Base-by-base conservation (phyloP, 2,888 invertebrate genomes). In the Sarcophaga rosellei region DNA sequence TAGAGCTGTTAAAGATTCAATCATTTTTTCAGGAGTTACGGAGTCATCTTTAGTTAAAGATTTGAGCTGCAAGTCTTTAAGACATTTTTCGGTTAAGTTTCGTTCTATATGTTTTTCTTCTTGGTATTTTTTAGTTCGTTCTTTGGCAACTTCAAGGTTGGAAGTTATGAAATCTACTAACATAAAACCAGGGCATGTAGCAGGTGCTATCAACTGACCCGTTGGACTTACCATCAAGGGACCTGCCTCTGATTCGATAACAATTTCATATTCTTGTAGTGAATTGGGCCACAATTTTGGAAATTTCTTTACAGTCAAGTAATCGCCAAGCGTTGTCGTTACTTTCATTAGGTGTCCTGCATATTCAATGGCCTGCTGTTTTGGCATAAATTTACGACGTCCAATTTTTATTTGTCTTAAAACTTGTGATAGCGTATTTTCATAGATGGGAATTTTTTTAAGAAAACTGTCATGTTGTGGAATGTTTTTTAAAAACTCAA, bases 141-240 rank as follows among this genome's bases (percentile, higher is more conserved):
- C 93, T 15, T 95, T 95, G 0, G 98, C 98, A 90, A 96, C 95
- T 53, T 95, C 94, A 88, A 98, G 94, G 92, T 98, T 95, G 20
- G 95, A 95, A 1, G 96, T 95, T 70, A 99, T 96, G 92, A 97
- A 99, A 90, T 96, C 96, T 20, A 98, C 95, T 76, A 98, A 94
- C 88, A 98, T 95, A 89, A 96, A 95, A 0, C 98, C 97, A 0
- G 98, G 98, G 91, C 98, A 97, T 0, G 98, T 97, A 0, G 98
- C 96, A 17, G 99, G 98, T 1, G 97, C 96, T 86, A 98, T 97
- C 90, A 98, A 96, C 93, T 98, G 98, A 4, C 98, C 99, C 4
- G 97, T 97, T 0, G 98, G 98, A 15, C 98, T 98, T 45, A 99
- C 95, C 97, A 98, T 98, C 80, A 99, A 92, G 0, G 98, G 98